Percentiles rank a stretch among this genome's conserved stretches.
These are phyloP conservation scores for Plutomurus gul DNA, from an alignment of 1,140 invertebrate species.

Conservation along the genomic window DNA sequence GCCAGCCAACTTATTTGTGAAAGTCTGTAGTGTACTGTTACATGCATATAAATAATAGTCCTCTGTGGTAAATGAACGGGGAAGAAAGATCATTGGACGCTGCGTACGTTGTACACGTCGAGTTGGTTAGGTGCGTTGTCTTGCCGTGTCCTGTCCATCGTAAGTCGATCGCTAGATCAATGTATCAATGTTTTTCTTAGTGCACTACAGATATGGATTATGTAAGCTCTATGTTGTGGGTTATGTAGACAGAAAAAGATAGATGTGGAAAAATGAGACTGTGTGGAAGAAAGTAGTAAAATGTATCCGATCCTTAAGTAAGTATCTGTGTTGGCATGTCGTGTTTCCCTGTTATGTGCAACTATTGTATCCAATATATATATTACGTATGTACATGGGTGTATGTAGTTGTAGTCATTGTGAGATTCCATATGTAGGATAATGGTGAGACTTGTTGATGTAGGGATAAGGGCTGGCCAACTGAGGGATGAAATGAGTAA, in stretches of 20 bases:
- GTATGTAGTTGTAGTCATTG: not conserved
- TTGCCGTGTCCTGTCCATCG: not conserved
- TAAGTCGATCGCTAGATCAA: conserved; percentile 15
- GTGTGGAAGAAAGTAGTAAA: conserved; percentile 24
- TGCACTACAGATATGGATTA: conserved; percentile 6
- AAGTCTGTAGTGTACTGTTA: not conserved
- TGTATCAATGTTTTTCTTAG: conserved; percentile 12
- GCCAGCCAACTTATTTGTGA: too few relatives aligned
- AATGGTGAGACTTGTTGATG: conserved; percentile 47
- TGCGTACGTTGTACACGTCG: not conserved
- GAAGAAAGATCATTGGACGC: not conserved
- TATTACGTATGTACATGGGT: not conserved
- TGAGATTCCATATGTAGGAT: conserved; percentile 1
- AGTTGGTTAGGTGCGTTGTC: not conserved
- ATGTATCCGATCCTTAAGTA: conserved; percentile 7
- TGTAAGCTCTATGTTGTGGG: conserved; percentile 5
- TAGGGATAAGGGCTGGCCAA: conserved; percentile 43
- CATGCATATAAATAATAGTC: not conserved
- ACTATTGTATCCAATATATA: not conserved
- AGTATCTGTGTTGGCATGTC: conserved; percentile 2
- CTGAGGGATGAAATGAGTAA: conserved; percentile 44
- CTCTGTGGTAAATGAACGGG: not conserved
- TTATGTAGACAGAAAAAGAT: conserved; percentile 13
- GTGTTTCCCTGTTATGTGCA: not conserved
- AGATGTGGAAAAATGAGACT: conserved; percentile 39